Percentiles rank a stretch among this genome's conserved stretches.
Conservation (phyloP, 2,888 invertebrate species). For the Branchipolynoe longqiensis region DNA sequence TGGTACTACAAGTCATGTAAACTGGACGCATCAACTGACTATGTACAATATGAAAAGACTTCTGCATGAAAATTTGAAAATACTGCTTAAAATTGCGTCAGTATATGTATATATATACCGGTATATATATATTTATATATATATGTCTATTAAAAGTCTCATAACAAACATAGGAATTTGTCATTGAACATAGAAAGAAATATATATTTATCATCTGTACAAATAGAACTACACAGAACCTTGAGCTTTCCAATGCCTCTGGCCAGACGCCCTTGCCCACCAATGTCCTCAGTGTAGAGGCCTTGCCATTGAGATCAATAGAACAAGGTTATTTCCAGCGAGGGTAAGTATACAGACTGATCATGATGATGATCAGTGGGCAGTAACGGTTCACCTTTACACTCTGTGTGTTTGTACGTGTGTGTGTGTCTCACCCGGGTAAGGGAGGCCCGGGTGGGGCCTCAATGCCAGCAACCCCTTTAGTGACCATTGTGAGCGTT, state of each 20-base stretch:
- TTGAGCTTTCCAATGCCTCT: slow-evolving; percentile 40
- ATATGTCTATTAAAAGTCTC: slow-evolving; percentile 12
- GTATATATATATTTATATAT: no score
- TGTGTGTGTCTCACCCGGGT: not conserved
- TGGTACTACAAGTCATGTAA: not conserved
- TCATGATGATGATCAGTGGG: slow-evolving; percentile 21
- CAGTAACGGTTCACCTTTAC: slow-evolving; percentile 1
- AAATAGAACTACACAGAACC: slow-evolving; percentile 24
- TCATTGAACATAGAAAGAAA: slow-evolving; percentile 3
- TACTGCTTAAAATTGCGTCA: slow-evolving; percentile 45
- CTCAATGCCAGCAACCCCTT: not conserved
- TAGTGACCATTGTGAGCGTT: slow-evolving; percentile 29
- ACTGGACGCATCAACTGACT: not conserved
- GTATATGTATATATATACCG: slow-evolving; percentile 1
- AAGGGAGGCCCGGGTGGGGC: not conserved
- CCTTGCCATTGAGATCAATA: slow-evolving; percentile 25
- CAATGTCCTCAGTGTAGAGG: not conserved
- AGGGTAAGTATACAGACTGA: slow-evolving; percentile 33
- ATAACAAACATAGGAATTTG: slow-evolving; percentile 14
- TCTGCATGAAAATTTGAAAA: slow-evolving; percentile 15
- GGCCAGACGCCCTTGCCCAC: not conserved
- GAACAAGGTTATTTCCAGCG: slow-evolving; percentile 16
- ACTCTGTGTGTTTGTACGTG: not conserved
- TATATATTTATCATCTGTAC: no score
- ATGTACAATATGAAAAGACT: slow-evolving; percentile 10